Conservation (phyloP, 1,140 invertebrate genomes). For the Ostrea denselamellosa region DNA sequence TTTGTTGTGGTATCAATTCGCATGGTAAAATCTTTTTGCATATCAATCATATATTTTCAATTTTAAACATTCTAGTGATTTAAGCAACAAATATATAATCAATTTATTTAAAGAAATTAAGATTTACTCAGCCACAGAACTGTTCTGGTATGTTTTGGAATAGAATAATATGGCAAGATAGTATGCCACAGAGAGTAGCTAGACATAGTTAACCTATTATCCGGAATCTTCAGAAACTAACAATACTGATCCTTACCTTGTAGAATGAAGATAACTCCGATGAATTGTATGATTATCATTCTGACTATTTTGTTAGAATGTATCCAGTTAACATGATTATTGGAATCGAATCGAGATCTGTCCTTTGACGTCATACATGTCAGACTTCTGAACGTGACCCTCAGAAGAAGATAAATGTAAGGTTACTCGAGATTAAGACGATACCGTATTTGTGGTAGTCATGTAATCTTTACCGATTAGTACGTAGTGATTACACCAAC, state of each 20-base stretch:
- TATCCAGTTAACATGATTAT: neutral
- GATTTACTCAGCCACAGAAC: too few relatives aligned
- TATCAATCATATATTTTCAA: too few relatives aligned
- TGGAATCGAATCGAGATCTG: neutral
- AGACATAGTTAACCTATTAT: too few relatives aligned
- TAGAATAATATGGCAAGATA: too few relatives aligned
- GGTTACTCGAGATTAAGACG: slow-evolving; percentile 18
- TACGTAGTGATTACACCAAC: too few relatives aligned
- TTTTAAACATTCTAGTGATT: too few relatives aligned
- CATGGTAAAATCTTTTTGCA: too few relatives aligned
- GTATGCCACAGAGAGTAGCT: too few relatives aligned
- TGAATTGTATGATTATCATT: neutral
- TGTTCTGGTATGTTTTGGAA: too few relatives aligned
- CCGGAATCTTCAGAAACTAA: neutral
- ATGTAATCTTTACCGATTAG: neutral
- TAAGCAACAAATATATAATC: too few relatives aligned
- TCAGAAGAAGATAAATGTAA: neutral
- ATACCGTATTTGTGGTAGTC: neutral
- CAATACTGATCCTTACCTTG: neutral
- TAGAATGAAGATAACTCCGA: neutral
- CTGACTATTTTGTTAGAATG: neutral
- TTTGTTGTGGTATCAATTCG: too few relatives aligned
- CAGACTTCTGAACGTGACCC: neutral
- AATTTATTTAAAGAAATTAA: too few relatives aligned
- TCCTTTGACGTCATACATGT: slow-evolving; percentile 4